Evolutionary conservation across 2,113 vertebrate genomes (phyloP), one percentile per base, ranked within the genome.

Genomic region (Amazona vittata): DNA sequence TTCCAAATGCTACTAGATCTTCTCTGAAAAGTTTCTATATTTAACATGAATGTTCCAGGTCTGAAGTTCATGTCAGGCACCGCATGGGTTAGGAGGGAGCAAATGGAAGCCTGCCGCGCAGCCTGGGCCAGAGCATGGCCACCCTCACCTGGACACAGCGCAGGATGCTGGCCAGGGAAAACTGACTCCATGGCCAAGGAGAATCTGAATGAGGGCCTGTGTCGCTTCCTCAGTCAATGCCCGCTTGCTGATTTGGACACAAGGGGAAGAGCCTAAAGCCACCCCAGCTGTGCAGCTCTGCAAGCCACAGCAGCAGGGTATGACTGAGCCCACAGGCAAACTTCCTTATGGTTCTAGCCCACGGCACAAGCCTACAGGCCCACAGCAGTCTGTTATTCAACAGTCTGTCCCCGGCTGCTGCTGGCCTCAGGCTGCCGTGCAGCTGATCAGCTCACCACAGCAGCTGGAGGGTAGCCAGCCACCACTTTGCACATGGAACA

Each of bases 321-420:
- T 0, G 0, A 11, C 47, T 18, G n/a, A 79, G 52, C 25, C 24
- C 1, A 0, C 18, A 64, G 1, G 0, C 47, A 68, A 59, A 53
- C 15, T 15, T 82, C 33, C 49, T 75, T 25, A 14, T 0, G 3
- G 13, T 63, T 57, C 65, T 35, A 64, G 70, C 26, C 75, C 47
- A n/a, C 0, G 0, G 28, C 43, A 73, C 43, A 59, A 22, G 57
- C 28, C 37, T 21, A 4, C 21, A 33, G 76, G 46, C 29, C 50
- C 1, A 2, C 55, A 68, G 73, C 55, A 59, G 33, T n/a, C 55
- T n/a, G 55, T 14, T n/a, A 21, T 14, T 59, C 33, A 59, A 22
- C 20, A 59, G 31, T 59, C 55, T 59, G 33, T 59, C 20, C 33
- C 5, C 6, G 44, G 59, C 39, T 83, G 33, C 18, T n/a, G n/a